Base-by-base conservation (phyloP, 2,888 invertebrate species). In the Magallana nippona region DNA sequence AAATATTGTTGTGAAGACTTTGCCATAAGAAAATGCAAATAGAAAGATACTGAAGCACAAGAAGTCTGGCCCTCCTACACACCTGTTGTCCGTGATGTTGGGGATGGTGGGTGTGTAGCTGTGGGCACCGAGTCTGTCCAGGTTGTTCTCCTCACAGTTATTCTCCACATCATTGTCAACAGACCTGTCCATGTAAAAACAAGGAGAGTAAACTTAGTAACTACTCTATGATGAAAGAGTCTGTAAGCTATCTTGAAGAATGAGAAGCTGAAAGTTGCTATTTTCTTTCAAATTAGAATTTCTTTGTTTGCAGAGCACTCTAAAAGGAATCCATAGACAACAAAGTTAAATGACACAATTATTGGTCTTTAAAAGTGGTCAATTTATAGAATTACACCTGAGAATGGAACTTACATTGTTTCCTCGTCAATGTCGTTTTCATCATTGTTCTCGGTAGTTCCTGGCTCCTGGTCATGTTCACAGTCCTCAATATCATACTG, bases 381-480 rank as follows among this genome's bases (percentile, higher is more conserved):
- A 8, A 44, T 44, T 27, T 44, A 44, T 44, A 44, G 44, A 44
- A 44, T 5, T 44, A 3, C 44, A 44, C 3, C 5, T 8, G 44
- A 44, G 5, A 44, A 55, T 19, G 11, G 8, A 81, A 91, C 94
- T 87, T 89, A 94, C 94, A 97, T 97, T 2, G 97, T 97, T 94
- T 97, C 97, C 89, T 97, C 96, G 92, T 97, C 97, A 0, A 97
- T 96, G 92, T 97, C 97, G 92, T 97, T 97, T 93, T 97, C 97
- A 92, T 97, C 97, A 90, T 92, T 92, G 84, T 92, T 92, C 83
- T 91, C 91, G 32, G 91, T 78, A 13, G 80, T n/a, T 17, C 79
- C 81, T n/a, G 87, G 86, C 13, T 71, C 63, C 55, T 82, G 60
- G 10, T 82, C 83, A 17, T 86, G 84, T 10, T 78, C 82, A 13